Percentiles rank a stretch among this genome's conserved stretches.
Evolutionary conservation across 37 sponge, comb jelly and placozoan genomes (phyloP).

Genomic region (Chondrosia reniformis): DNA sequence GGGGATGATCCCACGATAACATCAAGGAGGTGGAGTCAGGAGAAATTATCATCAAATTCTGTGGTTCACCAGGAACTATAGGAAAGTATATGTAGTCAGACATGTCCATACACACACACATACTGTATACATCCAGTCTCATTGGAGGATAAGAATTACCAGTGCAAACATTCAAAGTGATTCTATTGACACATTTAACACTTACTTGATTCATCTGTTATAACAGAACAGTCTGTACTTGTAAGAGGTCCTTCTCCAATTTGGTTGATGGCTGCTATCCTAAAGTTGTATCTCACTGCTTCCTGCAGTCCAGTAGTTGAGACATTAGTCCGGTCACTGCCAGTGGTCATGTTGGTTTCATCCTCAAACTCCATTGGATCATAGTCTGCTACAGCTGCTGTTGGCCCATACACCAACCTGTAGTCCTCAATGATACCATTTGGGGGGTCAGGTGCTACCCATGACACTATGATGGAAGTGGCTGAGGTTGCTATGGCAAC

Average conservation of each 20-base stretch:
- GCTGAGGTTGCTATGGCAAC: not conserved
- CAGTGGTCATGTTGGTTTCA: conserved; percentile 7
- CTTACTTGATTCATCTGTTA: not conserved
- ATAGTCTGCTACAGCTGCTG: not conserved
- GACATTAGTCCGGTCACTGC: not conserved
- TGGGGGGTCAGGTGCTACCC: conserved; percentile 22
- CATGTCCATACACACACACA: not conserved
- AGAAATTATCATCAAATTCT: not conserved
- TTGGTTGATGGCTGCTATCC: conserved; percentile 21
- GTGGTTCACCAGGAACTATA: conserved; percentile 32
- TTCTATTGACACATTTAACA: no score
- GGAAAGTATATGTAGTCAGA: not conserved
- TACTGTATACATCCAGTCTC: not conserved
- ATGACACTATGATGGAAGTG: conserved; percentile 11
- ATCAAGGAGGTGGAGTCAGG: conserved; percentile 24
- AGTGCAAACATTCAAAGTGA: not conserved
- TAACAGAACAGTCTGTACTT: not conserved
- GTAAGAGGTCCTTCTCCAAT: not conserved
- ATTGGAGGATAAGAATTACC: not conserved
- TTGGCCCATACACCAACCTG: conserved; percentile 21
- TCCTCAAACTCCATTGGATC: not conserved
- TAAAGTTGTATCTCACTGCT: conserved; percentile 21
- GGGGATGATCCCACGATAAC: conserved; percentile 24
- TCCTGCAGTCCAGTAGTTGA: not conserved
- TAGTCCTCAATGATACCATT: conserved; percentile 36